Conservation (phyloP, 2,113 vertebrate species). For the Anhinga rufa region DNA sequence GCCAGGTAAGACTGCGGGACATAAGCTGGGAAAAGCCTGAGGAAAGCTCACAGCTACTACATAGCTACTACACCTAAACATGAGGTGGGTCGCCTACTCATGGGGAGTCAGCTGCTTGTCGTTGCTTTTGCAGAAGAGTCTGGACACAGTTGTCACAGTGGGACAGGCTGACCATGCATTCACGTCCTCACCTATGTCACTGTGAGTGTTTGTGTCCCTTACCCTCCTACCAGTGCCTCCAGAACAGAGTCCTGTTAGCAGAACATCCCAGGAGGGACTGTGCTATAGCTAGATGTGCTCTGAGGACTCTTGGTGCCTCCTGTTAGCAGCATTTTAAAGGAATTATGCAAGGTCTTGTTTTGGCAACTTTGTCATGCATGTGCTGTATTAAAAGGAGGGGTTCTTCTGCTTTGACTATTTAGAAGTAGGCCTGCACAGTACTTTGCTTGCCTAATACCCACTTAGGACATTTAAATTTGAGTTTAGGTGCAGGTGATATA, state of each 20-base stretch:
- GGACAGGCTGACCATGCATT: neutral
- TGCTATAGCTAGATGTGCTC: rapidly evolving
- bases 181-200: too few species aligned
- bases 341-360: neutral
- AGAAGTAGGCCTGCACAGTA: neutral
- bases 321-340: neutral
- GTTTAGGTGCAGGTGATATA: neutral
- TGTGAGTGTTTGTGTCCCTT: too few species aligned
- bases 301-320: neutral
- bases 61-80: rapidly evolving
- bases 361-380: neutral
- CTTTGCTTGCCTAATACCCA: neutral
- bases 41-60: neutral
- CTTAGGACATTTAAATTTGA: neutral
- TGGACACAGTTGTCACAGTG: rapidly evolving
- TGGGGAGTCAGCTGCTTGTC: neutral
- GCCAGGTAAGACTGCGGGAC: rapidly evolving
- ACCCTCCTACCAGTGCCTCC: neutral
- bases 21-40: neutral
- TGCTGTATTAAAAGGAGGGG: neutral
- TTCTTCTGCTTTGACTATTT: neutral
- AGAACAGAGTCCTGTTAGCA: neutral
- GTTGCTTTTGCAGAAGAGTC: neutral
- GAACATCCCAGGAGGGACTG: neutral
- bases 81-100: rapidly evolving